A percentile compares a stretch with the other conserved stretches of the same genome.
These are phyloP conservation scores for Drosophila elegans DNA, from an alignment of 1,140 invertebrate genomes.

Conservation along the genomic window DNA sequence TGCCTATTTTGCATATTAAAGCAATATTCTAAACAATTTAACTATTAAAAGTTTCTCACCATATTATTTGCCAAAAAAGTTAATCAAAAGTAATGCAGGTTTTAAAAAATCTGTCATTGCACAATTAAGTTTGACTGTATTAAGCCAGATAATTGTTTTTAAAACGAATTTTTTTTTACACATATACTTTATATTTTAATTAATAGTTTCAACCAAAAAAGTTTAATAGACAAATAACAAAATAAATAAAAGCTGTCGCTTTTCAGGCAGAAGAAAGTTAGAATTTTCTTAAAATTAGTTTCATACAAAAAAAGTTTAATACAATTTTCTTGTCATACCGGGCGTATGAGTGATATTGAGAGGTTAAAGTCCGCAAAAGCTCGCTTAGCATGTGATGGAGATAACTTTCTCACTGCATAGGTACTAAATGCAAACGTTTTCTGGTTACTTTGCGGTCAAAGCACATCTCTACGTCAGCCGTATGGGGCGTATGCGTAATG, in stretches of 20 bases:
- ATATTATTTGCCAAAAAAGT: too few species aligned
- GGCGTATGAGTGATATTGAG: conserved; percentile 5
- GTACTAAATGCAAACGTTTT: conserved; percentile 9
- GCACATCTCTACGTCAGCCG: conserved; percentile 27
- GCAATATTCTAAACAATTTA: too few species aligned
- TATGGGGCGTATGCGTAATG: conserved; percentile 61
- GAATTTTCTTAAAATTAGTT: neutral
- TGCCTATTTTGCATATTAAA: too few species aligned
- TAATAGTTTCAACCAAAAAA: too few species aligned
- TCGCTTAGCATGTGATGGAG: conserved; percentile 12
- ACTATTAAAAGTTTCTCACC: too few species aligned
- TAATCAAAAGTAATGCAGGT: too few species aligned
- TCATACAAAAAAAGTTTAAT: neutral
- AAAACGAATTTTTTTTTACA: too few species aligned
- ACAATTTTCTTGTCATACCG: neutral
- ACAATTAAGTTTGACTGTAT: neutral
- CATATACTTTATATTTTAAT: too few species aligned
- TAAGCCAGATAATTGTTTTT: too few species aligned
- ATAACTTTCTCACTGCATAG: neutral
- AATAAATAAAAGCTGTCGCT: too few species aligned
- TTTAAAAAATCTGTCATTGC: neutral
- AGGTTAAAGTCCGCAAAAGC: neutral
- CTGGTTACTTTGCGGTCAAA: neutral
- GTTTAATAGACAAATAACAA: too few species aligned
- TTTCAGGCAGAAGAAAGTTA: neutral